Evolutionary conservation across 2,797 vertebrate species (phyloP), one percentile per base, ranked within the genome.

Genomic region (Furcifer pardalis): DNA sequence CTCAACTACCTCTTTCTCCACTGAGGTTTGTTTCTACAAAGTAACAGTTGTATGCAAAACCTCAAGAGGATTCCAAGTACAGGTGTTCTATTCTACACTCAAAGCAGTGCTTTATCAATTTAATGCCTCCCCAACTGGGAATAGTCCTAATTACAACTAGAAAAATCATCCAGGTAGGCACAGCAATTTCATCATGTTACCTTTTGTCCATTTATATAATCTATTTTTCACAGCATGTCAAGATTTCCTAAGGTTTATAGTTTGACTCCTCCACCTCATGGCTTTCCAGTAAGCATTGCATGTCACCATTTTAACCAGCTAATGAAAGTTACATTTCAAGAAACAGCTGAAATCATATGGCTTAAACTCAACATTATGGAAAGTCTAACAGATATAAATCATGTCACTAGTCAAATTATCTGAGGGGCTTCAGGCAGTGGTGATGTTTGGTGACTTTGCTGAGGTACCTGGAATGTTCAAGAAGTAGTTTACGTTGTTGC

Each of bases 91-190:
- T 82, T 77, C 71, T 62, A 83, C 68, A 23, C 86, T 6, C 27
- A 49, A 84, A 82, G 59, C 40, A 79, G 77, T 85, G 74, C 84
- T 90, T 83, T 79, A 65, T 91, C 90, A 86, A 78, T 84, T 88
- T 83, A 88, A 75, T 30, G 56, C 52, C 30, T 65, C 83, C 84
- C 84, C 92, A 27, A n/a, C 49, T 84, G 92, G 88, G 84, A 82
- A 84, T 82, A 80, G 44, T 44, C 66, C 81, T 92, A 92, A 94
- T 93, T 94, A 94, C 85, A 90, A 87, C 84, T 87, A 81, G 79
- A 69, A 86, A 82, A 89, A 37, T 90, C 88, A 90, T 87, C 65
- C 81, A 85, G 42, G 49, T 83, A 73, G 66, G 49, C 71, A 63
- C 69, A 37, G 25, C n/a, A 19, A 73, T 88, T 93, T 83, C 81